phyloP scores from a whole-genome alignment of 2,888 invertebrate genomes.

The Rotaria magnacalcarata region DNA sequence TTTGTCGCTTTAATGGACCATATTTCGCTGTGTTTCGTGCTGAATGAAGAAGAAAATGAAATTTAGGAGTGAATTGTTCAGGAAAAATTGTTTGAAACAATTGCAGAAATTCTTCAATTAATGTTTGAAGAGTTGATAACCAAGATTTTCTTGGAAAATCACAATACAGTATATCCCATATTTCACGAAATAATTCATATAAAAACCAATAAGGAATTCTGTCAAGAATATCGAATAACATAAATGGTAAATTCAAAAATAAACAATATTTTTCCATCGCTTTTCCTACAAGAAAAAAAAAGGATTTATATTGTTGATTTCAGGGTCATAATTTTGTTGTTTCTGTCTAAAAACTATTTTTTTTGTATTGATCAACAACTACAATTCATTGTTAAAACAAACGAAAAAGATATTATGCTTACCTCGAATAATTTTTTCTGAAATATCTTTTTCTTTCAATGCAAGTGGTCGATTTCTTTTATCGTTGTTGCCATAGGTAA shows the following conservation, averaged over 20 bases:
- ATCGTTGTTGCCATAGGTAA: background rate
- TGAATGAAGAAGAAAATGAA: background rate
- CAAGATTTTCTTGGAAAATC: background rate
- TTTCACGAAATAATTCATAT: background rate
- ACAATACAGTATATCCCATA: background rate
- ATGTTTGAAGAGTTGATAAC: background rate
- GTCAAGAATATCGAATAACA: background rate
- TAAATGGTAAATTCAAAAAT: slow-evolving; percentile 8
- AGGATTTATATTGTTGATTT: too few relatives aligned
- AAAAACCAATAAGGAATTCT: background rate
- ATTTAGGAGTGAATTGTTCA: background rate
- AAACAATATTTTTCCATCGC: slow-evolving; percentile 1
- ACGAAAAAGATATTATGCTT: background rate
- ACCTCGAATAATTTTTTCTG: background rate
- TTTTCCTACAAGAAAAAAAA: background rate
- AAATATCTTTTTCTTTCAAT: background rate
- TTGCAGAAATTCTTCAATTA: background rate
- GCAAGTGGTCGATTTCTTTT: background rate
- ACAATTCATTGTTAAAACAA: background rate
- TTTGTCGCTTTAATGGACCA: slow-evolving; percentile 7
- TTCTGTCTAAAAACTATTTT: too few relatives aligned
- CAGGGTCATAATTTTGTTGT: too few relatives aligned
- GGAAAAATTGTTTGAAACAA: background rate
- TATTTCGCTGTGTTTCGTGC: background rate
- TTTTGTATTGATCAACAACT: background rate